phyloP scores from a whole-genome alignment of 2,888 invertebrate genomes.

The Himalopsyche anomala region DNA sequence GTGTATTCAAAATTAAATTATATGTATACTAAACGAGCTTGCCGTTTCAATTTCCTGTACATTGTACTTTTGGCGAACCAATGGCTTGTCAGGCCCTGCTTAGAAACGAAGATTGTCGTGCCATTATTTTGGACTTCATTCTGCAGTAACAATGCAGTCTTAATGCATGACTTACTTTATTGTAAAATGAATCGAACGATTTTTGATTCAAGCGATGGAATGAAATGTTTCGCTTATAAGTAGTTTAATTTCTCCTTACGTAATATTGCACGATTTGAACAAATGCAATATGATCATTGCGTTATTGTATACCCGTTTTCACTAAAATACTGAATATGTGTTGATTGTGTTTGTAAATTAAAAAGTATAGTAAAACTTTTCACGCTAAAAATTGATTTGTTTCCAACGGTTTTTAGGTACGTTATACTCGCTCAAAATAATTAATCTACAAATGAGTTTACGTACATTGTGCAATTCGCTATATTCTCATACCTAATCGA shows the following conservation, averaged over 20 bases:
- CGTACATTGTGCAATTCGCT: background rate
- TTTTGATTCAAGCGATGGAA: background rate
- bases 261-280: slow-evolving; percentile 9
- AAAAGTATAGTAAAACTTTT: background rate
- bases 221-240: background rate
- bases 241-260: slow-evolving; percentile 3
- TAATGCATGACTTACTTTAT: slow-evolving; percentile 41
- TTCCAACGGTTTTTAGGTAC: background rate
- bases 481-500: slow-evolving; percentile 5
- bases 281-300: background rate
- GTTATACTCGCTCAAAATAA: background rate
- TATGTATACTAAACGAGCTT: background rate
- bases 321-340: background rate
- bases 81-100: background rate
- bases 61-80: background rate
- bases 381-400: background rate
- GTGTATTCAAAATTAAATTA: background rate
- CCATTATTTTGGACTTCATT: background rate
- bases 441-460: background rate
- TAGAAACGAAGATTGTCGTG: background rate
- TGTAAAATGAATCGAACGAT: slow-evolving; percentile 12
- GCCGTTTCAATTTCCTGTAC: background rate
- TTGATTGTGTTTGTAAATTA: background rate
- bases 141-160: slow-evolving; percentile 27
- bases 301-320: slow-evolving; percentile 1